phyloP scores from a whole-genome alignment of 2,888 invertebrate genomes.

The Melieria omissa region DNA sequence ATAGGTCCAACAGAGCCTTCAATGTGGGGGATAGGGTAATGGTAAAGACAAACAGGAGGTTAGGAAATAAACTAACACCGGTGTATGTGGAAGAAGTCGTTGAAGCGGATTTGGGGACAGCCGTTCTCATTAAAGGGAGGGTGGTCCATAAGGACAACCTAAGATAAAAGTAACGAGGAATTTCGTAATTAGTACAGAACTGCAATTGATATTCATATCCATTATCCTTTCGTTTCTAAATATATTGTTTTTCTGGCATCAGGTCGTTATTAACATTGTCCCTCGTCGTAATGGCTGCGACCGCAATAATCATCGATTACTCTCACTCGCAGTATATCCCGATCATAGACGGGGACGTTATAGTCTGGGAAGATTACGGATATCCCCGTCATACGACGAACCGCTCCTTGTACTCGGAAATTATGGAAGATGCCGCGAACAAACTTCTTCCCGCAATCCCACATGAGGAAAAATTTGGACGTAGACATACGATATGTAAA shows the following conservation, averaged over 20 bases:
- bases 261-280: background rate
- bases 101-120: conserved; percentile 6
- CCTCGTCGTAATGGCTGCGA: background rate
- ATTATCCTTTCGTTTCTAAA: no score
- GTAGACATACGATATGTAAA: no score
- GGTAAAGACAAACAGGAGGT: conserved; percentile 5
- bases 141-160: conserved; percentile 19
- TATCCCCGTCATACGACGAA: no score
- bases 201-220: no score
- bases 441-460: no score
- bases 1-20: conserved; percentile 17
- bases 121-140: conserved; percentile 18
- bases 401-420: no score
- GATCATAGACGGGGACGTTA: background rate
- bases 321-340: background rate
- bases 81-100: conserved; percentile 1
- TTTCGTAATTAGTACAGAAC: background rate
- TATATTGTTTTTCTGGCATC: no score
- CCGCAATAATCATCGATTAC: background rate
- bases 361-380: no score
- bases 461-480: no score
- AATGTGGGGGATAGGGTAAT: conserved; percentile 10
- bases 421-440: no score
- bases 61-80: conserved; percentile 10
- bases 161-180: background rate